phyloP scores from a whole-genome alignment of 35 echinoderm and acorn worm genomes.

The Heliocidaris erythrogramma region DNA sequence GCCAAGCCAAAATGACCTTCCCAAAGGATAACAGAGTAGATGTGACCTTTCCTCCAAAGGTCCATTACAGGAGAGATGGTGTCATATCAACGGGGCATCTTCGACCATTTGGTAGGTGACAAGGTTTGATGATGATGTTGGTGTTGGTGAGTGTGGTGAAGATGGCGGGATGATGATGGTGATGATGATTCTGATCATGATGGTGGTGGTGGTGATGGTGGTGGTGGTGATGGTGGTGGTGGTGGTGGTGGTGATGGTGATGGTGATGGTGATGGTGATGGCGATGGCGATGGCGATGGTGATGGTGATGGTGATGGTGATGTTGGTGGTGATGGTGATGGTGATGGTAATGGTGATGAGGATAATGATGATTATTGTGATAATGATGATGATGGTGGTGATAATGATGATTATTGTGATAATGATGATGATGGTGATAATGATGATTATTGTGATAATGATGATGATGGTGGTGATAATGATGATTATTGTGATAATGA shows the following conservation, averaged over 20 bases:
- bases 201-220: background rate
- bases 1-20: slow-evolving; percentile 30
- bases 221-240: background rate
- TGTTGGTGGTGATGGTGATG: background rate
- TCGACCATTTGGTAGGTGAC: slow-evolving; percentile 59
- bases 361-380: background rate
- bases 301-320: background rate
- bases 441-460: slow-evolving; percentile 8
- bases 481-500: slow-evolving; percentile 54
- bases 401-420: background rate
- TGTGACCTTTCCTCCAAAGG: slow-evolving; percentile 51
- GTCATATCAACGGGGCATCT: slow-evolving; percentile 51
- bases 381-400: slow-evolving; percentile 15
- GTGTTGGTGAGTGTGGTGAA: background rate
- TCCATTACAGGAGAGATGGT: slow-evolving; percentile 5
- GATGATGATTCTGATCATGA: background rate
- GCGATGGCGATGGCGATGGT: too few relatives aligned
- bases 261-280: background rate
- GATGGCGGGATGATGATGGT: background rate
- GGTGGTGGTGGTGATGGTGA: background rate
- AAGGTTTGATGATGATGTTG: background rate
- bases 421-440: slow-evolving; percentile 36
- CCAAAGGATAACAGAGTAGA: slow-evolving; percentile 53
- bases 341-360: background rate
- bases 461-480: slow-evolving; percentile 12